These are phyloP conservation scores for Resseliella maxima DNA, from an alignment of 2,888 invertebrate species.

Conservation along the genomic window DNA sequence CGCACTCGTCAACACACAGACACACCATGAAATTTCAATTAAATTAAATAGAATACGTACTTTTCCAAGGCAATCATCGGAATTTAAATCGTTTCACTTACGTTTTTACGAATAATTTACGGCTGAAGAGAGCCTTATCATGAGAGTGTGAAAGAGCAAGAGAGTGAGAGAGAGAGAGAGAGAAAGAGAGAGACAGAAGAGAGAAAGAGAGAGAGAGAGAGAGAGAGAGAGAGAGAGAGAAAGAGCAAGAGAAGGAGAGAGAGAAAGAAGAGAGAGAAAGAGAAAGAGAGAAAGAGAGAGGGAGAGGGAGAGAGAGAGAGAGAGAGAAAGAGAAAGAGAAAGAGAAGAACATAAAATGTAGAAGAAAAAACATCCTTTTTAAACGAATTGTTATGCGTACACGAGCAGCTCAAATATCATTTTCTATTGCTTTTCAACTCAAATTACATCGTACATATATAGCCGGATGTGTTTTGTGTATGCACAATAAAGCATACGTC, in stretches of 20 bases:
- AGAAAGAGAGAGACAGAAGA: no score
- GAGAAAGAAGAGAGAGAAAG: no score
- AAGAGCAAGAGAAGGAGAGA: no score
- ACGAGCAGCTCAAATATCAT: background rate
- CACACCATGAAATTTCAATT: background rate
- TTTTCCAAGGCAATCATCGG: background rate
- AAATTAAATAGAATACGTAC: background rate
- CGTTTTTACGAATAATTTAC: no score
- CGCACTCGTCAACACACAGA: background rate
- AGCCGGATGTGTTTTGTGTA: slow-evolving; percentile 48
- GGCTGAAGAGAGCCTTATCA: no score
- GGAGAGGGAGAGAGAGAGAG: no score
- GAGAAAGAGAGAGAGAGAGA: no score
- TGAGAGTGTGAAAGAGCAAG: no score
- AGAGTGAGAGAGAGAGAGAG: no score
- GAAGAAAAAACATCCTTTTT: no score
- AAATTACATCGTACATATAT: slow-evolving; percentile 22
- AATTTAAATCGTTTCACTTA: background rate
- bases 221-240: no score
- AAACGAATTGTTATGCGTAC: background rate
- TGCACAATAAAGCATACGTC: slow-evolving; percentile 13
- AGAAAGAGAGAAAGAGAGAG: no score
- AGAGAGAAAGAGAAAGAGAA: background rate
- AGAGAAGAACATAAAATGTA: background rate
- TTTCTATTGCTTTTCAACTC: background rate